Base-by-base conservation (phyloP, 2,888 invertebrate species). In the Ariolimax columbianus region DNA sequence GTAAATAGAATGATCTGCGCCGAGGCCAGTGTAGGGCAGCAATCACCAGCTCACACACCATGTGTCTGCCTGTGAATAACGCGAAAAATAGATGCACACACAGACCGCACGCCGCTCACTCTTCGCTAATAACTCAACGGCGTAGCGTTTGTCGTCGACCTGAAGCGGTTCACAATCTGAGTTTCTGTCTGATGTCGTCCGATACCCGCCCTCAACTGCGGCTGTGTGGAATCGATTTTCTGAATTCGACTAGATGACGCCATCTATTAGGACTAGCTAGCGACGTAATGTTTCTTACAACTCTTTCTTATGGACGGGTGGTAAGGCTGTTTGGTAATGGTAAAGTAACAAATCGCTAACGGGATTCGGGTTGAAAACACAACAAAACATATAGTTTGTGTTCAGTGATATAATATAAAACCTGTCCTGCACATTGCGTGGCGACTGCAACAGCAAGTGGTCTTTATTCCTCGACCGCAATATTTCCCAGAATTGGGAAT, bases 221-320 rank as follows among this genome's bases (percentile, higher is more conserved):
- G 90, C 85, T 55, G 91, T 91, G 51, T 90, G 75, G 92, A 93
- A 90, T 93, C 92, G 86, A 93, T 92, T 87, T 92, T 90, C 81
- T 89, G 89, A 77, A 89, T 91, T 88, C 90, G 90, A 90, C 90
- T 91, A 90, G 93, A 92, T 88, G 90, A 90, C 79, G n/a, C n/a
- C n/a, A n/a, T n/a, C n/a, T n/a, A n/a, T n/a, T n/a, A n/a, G n/a
- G n/a, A n/a, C n/a, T n/a, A n/a, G n/a, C n/a, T n/a, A n/a, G n/a
- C n/a, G n/a, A n/a, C n/a, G n/a, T n/a, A n/a, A n/a, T n/a, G n/a
- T n/a, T n/a, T n/a, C n/a, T n/a, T n/a, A n/a, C n/a, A n/a, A n/a
- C n/a, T n/a, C n/a, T n/a, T n/a, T n/a, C n/a, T n/a, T n/a, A n/a
- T n/a, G n/a, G n/a, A n/a, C n/a, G n/a, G n/a, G n/a, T n/a, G n/a